Percentiles rank a stretch among this genome's conserved stretches.
These are phyloP conservation scores for Phrynosoma platyrhinos DNA, from an alignment of 2,113 vertebrate species.

Conservation along the genomic window DNA sequence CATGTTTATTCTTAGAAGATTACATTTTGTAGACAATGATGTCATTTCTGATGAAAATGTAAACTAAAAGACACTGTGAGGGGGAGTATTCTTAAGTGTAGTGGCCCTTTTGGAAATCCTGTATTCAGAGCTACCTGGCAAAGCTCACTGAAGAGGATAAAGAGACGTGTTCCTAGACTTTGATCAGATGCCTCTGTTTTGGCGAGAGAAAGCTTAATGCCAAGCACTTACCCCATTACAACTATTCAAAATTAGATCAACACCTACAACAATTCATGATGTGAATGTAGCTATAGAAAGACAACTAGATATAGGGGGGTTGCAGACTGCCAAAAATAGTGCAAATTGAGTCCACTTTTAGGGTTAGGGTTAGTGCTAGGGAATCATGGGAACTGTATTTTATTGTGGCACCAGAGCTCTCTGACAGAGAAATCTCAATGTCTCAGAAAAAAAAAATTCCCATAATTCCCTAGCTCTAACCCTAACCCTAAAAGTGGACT, in stretches of 20 bases:
- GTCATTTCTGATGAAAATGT: constrained; percentile 42
- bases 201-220: constrained; percentile 19
- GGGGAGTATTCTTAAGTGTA: constrained; percentile 20
- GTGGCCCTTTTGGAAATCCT: not conserved
- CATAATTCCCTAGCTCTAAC: no score
- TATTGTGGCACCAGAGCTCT: no score
- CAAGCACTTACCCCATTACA: not conserved
- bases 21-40: constrained; percentile 36
- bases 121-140: not conserved
- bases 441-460: no score
- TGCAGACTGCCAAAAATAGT: no score
- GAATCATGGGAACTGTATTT: no score
- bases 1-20: constrained; percentile 37
- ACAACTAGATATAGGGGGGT: no score
- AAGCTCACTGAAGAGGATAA: not conserved
- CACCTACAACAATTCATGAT: no score
- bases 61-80: constrained; percentile 21
- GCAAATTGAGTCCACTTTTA: no score
- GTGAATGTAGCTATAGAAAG: no score
- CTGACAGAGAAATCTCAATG: no score
- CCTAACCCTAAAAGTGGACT: no score
- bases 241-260: not conserved
- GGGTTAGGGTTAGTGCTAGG: no score
- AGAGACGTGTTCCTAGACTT: not conserved
- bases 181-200: not conserved